Percentiles rank a stretch among this genome's conserved stretches.
These are phyloP conservation scores for Amphibalanus amphitrite DNA, from an alignment of 1,140 invertebrate genomes.

Conservation along the genomic window DNA sequence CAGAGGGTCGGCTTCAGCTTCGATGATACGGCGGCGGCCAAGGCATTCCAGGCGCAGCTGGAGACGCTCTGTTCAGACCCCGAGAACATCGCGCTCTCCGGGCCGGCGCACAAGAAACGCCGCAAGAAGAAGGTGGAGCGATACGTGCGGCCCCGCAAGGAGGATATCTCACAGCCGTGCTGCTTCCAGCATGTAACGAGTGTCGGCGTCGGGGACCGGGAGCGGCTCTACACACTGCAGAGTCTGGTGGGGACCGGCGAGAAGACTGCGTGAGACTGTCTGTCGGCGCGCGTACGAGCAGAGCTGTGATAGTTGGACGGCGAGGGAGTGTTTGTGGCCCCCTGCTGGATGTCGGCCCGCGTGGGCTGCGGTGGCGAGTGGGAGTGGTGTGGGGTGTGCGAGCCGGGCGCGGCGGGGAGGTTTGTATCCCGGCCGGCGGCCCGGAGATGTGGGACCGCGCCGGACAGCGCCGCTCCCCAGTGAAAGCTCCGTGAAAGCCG, in stretches of 20 bases:
- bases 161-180: constrained; percentile 67
- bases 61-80: neutral
- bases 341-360: too few species aligned
- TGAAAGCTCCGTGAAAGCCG: too few species aligned
- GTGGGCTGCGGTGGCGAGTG: too few species aligned
- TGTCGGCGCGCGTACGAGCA: too few species aligned
- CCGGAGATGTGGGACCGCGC: too few species aligned
- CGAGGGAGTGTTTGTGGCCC: neutral
- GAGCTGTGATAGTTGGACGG: too few species aligned
- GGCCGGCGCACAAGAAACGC: neutral
- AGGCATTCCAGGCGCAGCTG: constrained; percentile 36
- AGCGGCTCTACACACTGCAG: neutral
- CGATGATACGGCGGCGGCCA: constrained; percentile 51
- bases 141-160: constrained; percentile 50
- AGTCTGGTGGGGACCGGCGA: neutral
- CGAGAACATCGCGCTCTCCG: neutral
- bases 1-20: constrained; percentile 53
- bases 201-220: constrained; percentile 24
- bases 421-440: too few species aligned
- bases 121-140: constrained; percentile 16
- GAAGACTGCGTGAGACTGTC: neutral
- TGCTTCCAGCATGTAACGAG: constrained; percentile 72
- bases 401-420: too few species aligned
- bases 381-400: neutral
- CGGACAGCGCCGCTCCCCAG: too few species aligned